A percentile compares a stretch with the other conserved stretches of the same genome.
Conservation (phyloP, 1,140 invertebrate genomes). For the Pristionchus pacificus region DNA sequence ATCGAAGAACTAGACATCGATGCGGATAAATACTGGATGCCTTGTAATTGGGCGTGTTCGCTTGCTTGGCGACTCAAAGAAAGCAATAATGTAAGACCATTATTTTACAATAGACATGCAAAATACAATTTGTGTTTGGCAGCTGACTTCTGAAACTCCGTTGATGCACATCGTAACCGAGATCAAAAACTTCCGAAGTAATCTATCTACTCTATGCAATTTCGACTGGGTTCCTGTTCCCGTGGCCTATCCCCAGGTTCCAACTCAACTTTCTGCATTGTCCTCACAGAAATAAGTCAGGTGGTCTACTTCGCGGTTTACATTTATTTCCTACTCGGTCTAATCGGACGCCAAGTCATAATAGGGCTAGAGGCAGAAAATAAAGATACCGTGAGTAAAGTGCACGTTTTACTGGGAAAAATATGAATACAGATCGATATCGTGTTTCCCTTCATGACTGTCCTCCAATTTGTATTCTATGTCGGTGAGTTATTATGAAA, state of each 20-base stretch:
- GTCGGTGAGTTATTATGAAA: background rate
- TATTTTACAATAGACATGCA: background rate
- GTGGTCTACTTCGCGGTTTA: slow-evolving; percentile 52
- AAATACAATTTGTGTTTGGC: no score
- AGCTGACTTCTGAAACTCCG: background rate
- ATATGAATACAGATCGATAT: background rate
- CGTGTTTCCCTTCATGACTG: background rate
- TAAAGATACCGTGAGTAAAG: background rate
- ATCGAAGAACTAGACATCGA: slow-evolving; percentile 40
- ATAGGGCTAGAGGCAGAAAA: slow-evolving; percentile 4
- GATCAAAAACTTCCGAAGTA: slow-evolving; percentile 45
- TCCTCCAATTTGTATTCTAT: background rate
- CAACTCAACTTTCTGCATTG: no score
- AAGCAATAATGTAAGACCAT: slow-evolving; percentile 17
- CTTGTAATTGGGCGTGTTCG: slow-evolving; percentile 49
- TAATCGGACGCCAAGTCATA: slow-evolving; percentile 47
- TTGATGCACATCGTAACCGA: slow-evolving; percentile 36
- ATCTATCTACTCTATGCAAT: slow-evolving; percentile 44
- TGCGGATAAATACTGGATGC: slow-evolving; percentile 49
- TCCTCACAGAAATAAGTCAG: no score
- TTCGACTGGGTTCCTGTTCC: slow-evolving; percentile 54
- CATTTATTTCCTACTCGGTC: slow-evolving; percentile 51
- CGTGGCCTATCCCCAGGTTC: slow-evolving; percentile 50
- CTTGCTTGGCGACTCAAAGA: no score
- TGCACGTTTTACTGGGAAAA: background rate